Evolutionary conservation across 2,113 vertebrate genomes (phyloP).

Genomic region (Sander vitreus): DNA sequence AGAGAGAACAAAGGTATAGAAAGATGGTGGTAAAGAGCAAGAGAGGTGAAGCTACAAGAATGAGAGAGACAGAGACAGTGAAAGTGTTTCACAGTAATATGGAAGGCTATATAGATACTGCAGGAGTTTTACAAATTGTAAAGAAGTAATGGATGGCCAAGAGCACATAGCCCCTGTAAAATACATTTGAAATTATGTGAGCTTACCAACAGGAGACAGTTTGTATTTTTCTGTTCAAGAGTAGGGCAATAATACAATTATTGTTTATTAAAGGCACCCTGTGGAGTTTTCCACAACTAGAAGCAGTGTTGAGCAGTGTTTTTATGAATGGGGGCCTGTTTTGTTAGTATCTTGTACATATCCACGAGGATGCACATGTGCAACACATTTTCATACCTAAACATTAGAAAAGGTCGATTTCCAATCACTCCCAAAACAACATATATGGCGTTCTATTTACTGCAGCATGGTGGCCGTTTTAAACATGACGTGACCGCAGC

Average conservation of each 20-base stretch:
- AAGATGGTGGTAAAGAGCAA: slow-evolving; percentile 5
- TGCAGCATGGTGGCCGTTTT: too few relatives aligned
- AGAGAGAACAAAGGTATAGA: slow-evolving; percentile 9
- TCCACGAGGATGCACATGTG: not conserved
- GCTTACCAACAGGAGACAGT: not conserved
- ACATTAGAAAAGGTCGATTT: too few relatives aligned
- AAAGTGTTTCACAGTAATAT: slow-evolving; percentile 11
- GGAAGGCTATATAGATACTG: not conserved
- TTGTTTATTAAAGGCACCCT: not conserved
- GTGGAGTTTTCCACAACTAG: not conserved
- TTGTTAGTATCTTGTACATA: not conserved
- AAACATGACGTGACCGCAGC: too few relatives aligned
- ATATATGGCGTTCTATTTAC: too few relatives aligned
- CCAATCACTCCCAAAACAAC: too few relatives aligned
- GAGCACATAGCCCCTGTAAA: not conserved
- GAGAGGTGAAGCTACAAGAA: not conserved
- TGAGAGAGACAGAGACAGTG: not conserved
- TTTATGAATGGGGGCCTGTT: not conserved
- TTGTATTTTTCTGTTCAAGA: not conserved
- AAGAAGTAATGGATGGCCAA: not conserved
- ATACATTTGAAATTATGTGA: not conserved
- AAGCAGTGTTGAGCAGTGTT: not conserved
- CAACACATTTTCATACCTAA: too few relatives aligned
- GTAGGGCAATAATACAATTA: not conserved
- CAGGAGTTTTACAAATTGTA: not conserved